Conservation (phyloP, 2,797 vertebrate genomes). For the Anableps anableps region DNA sequence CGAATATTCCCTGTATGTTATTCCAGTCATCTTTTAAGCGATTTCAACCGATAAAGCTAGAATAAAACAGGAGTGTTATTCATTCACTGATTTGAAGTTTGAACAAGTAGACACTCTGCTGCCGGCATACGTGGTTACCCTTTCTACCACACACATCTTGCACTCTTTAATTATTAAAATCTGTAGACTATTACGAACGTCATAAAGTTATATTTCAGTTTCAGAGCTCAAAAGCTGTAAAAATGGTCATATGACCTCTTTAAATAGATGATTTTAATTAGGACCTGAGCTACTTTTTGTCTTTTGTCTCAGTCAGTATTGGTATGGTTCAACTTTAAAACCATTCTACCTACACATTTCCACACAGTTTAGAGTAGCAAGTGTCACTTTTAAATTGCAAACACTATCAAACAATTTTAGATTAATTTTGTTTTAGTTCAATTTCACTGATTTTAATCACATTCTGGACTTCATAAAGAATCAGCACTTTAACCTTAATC, state of each 20-base stretch:
- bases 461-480: background rate
- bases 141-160: background rate
- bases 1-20: too few relatives aligned
- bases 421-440: background rate
- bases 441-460: background rate
- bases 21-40: background rate
- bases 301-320: too few relatives aligned
- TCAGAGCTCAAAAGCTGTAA: background rate
- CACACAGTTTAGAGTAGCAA: background rate
- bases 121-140: background rate
- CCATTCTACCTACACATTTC: background rate
- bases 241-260: background rate
- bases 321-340: background rate
- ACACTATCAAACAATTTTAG: background rate
- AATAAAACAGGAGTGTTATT: background rate
- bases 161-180: background rate
- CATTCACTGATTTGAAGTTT: too few relatives aligned
- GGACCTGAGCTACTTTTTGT: too few relatives aligned
- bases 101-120: background rate
- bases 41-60: background rate
- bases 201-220: background rate
- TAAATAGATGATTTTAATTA: too few relatives aligned
- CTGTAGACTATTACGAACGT: background rate
- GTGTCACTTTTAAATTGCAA: background rate
- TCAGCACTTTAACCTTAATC: background rate